phyloP scores from a whole-genome alignment of 2,888 invertebrate genomes.

The Zaprionus bogoriensis region DNA sequence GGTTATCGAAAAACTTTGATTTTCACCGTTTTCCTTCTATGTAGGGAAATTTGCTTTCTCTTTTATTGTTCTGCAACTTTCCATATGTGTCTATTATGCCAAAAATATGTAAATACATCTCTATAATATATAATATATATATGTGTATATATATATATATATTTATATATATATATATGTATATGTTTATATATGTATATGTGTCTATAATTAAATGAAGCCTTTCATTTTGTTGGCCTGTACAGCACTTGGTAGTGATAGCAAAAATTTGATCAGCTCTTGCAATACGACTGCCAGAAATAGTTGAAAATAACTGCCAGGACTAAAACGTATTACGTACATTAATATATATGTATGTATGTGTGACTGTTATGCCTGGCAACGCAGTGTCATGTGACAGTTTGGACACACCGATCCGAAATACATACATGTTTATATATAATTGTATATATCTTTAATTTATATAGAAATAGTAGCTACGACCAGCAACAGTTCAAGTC shows the following conservation, averaged over 20 bases:
- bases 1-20: constrained; percentile 60
- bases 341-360: constrained; percentile 24
- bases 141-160: constrained; percentile 65
- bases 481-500: constrained; percentile 57
- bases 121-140: constrained; percentile 62
- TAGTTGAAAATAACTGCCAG: constrained; percentile 38
- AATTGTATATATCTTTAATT: constrained; percentile 13
- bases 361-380: constrained; percentile 41
- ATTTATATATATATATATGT: constrained; percentile 55
- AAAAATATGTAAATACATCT: constrained; percentile 76
- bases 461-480: constrained; percentile 52
- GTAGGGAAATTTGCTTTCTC: constrained; percentile 37
- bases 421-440: constrained; percentile 22
- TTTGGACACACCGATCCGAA: constrained; percentile 35
- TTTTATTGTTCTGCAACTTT: constrained; percentile 55
- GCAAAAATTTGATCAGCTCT: constrained; percentile 46
- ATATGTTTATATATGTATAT: constrained; percentile 39
- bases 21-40: constrained; percentile 65
- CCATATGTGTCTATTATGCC: constrained; percentile 67
- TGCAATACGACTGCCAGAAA: constrained; percentile 34
- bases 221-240: constrained; percentile 73
- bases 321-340: constrained; percentile 28
- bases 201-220: constrained; percentile 72
- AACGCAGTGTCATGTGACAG: neutral
- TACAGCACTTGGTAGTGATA: constrained; percentile 71